Conservation (phyloP, 2,888 invertebrate genomes). For the Spodoptera picta region DNA sequence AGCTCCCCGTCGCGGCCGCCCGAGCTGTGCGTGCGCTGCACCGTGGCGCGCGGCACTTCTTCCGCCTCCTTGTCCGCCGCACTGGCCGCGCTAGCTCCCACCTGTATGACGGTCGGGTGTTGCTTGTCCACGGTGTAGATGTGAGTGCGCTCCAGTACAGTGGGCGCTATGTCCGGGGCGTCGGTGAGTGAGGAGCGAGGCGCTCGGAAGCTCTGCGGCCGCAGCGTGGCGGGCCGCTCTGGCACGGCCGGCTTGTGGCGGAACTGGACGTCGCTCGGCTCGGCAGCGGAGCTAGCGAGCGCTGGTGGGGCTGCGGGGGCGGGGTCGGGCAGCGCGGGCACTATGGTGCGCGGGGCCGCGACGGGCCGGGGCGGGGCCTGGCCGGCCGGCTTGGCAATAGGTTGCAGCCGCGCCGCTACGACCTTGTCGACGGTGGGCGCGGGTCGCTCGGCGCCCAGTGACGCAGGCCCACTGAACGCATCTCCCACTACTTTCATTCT, state of each 20-base stretch:
- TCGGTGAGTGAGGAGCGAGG: slow-evolving; percentile 72
- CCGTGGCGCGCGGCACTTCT: slow-evolving; percentile 73
- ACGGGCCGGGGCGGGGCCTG: slow-evolving; percentile 76
- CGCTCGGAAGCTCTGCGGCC: slow-evolving; percentile 88
- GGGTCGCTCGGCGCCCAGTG: slow-evolving; percentile 64
- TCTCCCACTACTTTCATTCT: slow-evolving; percentile 81
- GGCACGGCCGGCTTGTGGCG: slow-evolving; percentile 94
- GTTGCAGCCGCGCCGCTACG: slow-evolving; percentile 54
- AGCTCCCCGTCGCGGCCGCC: slow-evolving; percentile 82
- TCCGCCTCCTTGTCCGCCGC: slow-evolving; percentile 56
- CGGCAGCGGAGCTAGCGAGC: slow-evolving; percentile 34
- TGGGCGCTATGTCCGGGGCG: slow-evolving; percentile 71
- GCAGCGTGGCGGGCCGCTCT: slow-evolving; percentile 92
- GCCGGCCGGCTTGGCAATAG: slow-evolving; percentile 57
- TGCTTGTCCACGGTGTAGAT: slow-evolving; percentile 93
- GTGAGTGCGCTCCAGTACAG: slow-evolving; percentile 91
- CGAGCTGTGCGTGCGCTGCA: slow-evolving; percentile 84
- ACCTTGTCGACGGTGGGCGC: slow-evolving; percentile 40
- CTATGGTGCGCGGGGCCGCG: slow-evolving; percentile 82
- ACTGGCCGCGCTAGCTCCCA: slow-evolving; percentile 68
- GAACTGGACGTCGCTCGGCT: slow-evolving; percentile 83
- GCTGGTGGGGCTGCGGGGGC: background rate
- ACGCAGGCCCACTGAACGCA: slow-evolving; percentile 73
- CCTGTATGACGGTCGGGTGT: slow-evolving; percentile 91
- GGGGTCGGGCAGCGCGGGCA: slow-evolving; percentile 62